A percentile compares a stretch with the other conserved stretches of the same genome.
phyloP scores from a whole-genome alignment of 2,888 invertebrate species.

The Alsophila aescularia region DNA sequence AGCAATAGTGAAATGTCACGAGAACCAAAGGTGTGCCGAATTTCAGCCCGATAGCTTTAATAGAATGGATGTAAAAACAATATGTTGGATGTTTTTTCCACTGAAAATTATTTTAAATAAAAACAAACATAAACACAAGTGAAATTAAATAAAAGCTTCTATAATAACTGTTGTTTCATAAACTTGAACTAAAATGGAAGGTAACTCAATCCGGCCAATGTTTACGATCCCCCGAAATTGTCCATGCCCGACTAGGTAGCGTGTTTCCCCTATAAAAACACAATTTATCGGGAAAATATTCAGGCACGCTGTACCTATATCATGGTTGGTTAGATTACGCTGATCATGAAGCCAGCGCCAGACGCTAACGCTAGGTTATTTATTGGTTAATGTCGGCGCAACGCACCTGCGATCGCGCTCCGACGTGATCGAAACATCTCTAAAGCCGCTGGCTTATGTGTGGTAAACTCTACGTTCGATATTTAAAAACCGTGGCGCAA shows the following conservation, averaged over 20 bases:
- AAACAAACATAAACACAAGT: too few relatives aligned
- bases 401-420: conserved; percentile 50
- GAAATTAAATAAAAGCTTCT: too few relatives aligned
- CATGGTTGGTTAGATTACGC: conserved; percentile 54
- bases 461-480: conserved; percentile 24
- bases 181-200: conserved; percentile 12
- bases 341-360: conserved; percentile 49
- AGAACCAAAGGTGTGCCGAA: too few relatives aligned
- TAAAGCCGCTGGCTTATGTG: conserved; percentile 20
- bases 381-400: conserved; percentile 50
- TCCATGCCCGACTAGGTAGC: conserved; percentile 24
- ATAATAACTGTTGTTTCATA: conserved; percentile 4
- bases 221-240: conserved; percentile 29
- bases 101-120: too few relatives aligned
- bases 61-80: too few relatives aligned
- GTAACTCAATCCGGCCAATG: conserved; percentile 18
- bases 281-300: conserved; percentile 39
- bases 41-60: too few relatives aligned
- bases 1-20: too few relatives aligned
- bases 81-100: too few relatives aligned
- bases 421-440: conserved; percentile 27
- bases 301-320: conserved; percentile 40
- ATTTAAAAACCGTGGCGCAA: conserved; percentile 16
- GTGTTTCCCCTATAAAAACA: conserved; percentile 28
- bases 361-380: conserved; percentile 51